Base-by-base conservation (phyloP, 2,113 vertebrate species). In the Ptychochromis oligacanthus region DNA sequence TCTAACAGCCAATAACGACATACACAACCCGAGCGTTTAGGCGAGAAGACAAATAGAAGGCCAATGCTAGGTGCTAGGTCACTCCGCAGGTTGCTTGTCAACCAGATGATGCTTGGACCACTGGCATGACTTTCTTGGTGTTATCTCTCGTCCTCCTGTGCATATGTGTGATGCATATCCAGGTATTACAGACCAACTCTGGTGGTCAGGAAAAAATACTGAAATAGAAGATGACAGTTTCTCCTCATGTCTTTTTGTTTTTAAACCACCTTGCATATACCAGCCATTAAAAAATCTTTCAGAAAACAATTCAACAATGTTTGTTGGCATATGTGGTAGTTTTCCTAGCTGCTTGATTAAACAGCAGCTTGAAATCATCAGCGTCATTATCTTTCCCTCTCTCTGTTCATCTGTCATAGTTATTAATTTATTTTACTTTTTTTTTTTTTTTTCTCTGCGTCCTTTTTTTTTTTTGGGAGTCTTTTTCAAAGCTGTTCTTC, bases 381-480 rank as follows among this genome's bases (percentile, higher is more conserved):
- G 36, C 20, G 36, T n/a, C 12, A 38, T 7, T 10, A 9, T 17
- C 59, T 15, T 24, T 24, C 3, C 7, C 4, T 22, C 11, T 1
- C 54, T 52, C n/a, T 22, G n/a, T 56, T 22, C 10, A 38, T 56
- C 9, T 56, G 10, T 22, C n/a, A 0, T 12, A 13, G 11, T 38
- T 34, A 38, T 38, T 62, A 7, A 5, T 12, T 62, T n/a, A 2
- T 9, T 31, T 24, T 55, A 40, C 54, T 38, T 22, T 26, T 17
- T 10, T 2, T 1, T 11, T 49, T 58, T 40, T 38, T 3, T 2
- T 65, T 40, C 79, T 43, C 34, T 40, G 2, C 56, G 49, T 78
- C 77, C 59, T 24, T 38, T 61, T 80, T 77, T n/a, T 81, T 77
- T 80, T 74, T 59, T 15, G 0, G n/a, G 84, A 70, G 83, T 74